Base-by-base conservation (phyloP, 2,888 invertebrate genomes). In the Rugalucina vietnamica region DNA sequence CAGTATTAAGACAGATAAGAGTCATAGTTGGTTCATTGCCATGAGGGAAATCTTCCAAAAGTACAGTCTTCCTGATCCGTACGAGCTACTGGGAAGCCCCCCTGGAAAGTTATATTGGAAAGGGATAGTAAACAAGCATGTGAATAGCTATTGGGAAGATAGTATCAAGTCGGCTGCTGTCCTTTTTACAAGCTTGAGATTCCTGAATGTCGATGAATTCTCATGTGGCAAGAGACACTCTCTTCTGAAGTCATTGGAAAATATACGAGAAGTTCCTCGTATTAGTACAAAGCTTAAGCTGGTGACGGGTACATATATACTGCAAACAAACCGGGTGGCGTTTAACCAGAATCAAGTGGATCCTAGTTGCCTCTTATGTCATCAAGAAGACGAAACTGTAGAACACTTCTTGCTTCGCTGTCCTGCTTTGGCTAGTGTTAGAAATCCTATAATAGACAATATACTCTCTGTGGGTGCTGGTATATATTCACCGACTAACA, bases 311-410 rank as follows among this genome's bases (percentile, higher is more conserved):
- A 72, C 39, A 34, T 72, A 74, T 34, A 74, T 74, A 12, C 74
- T 74, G 12, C 74, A 74, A 74, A 50, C 32, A 8, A 74, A 74
- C 39, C 37, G 72, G n/a, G 72, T 24, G 12, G n/a, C 37, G 34
- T 72, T 72, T 24, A 72, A 72, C 37, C 72, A 72, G 37, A 72
- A 24, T 37, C 14, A 10, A 37, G 43, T 72, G 8, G n/a, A 72
- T 34, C 72, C 72, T 14, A 27, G 14, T 18, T 72, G 72, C 37
- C 72, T 37, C 18, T 12, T 72, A 39, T 72, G 72, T 39, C 29
- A 50, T 18, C 24, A 8, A n/a, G 74, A 32, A 14, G 27, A 74
- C 29, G 74, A 74, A 27, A 74, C 74, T 10, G 18, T 74, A 4
- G 50, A 74, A 74, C 74, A 74, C n/a, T 39, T 74, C 50, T 36